These are phyloP conservation scores for Empidonax traillii DNA, from an alignment of 2,113 vertebrate genomes.

Conservation along the genomic window DNA sequence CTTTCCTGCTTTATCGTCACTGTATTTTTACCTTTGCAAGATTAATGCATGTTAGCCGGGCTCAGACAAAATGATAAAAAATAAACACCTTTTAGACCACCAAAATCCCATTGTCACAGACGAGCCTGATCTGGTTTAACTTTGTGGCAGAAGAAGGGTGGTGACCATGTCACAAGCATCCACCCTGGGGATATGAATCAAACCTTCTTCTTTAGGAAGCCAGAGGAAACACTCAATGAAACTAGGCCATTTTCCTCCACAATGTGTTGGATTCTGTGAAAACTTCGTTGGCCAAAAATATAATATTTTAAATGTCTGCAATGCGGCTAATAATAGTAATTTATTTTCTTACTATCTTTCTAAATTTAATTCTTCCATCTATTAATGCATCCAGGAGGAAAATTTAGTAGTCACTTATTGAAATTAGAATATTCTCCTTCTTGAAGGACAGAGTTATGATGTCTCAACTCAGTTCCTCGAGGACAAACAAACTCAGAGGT, in stretches of 20 bases:
- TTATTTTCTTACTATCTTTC: not conserved
- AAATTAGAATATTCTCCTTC: not conserved
- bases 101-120: not conserved
- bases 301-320: not conserved
- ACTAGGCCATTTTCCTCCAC: not conserved
- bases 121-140: not conserved
- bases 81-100: constrained; percentile 2
- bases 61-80: not conserved
- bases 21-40: not conserved
- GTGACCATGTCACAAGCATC: not conserved
- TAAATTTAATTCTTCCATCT: not conserved
- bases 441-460: not conserved
- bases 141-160: not conserved
- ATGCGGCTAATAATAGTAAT: fast-evolving
- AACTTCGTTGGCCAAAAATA: not conserved
- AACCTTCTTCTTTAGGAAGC: not conserved
- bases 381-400: not conserved
- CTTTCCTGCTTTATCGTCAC: not conserved
- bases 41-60: not conserved
- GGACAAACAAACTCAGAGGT: not conserved
- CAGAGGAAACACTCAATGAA: not conserved
- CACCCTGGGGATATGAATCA: not conserved
- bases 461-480: not conserved
- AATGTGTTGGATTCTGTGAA: not conserved
- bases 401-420: not conserved